These are phyloP conservation scores for Micromys minutus DNA, from an alignment of 2,113 vertebrate genomes.

Conservation along the genomic window DNA sequence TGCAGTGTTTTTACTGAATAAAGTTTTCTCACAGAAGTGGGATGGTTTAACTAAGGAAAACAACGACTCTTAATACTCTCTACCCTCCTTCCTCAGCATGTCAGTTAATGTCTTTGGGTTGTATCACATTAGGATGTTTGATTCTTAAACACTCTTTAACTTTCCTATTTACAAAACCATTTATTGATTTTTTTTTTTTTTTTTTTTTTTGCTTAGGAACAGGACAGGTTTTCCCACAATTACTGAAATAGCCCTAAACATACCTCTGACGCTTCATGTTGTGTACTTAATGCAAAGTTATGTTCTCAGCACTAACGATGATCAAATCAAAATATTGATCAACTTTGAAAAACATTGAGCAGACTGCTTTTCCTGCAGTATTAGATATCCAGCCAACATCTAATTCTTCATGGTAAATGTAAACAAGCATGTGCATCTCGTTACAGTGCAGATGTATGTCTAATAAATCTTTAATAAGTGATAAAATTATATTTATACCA, in stretches of 20 bases:
- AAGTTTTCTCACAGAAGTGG: not conserved
- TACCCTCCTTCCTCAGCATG: not conserved
- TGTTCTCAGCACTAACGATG: not conserved
- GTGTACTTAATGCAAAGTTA: not conserved
- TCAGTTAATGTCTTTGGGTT: too few species aligned
- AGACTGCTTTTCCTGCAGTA: not conserved
- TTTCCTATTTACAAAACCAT: not conserved
- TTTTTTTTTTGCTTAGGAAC: not conserved
- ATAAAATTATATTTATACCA: not conserved
- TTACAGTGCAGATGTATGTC: not conserved
- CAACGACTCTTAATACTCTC: too few species aligned
- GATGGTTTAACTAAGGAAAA: not conserved
- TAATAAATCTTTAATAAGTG: not conserved
- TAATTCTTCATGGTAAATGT: not conserved
- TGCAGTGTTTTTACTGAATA: not conserved
- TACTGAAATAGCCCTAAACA: not conserved
- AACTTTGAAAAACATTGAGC: not conserved
- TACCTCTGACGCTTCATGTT: not conserved
- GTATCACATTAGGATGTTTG: not conserved
- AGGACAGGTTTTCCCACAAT: not conserved
- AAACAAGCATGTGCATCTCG: not conserved
- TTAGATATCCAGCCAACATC: not conserved
- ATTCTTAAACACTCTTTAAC: not conserved
- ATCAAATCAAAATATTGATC: conserved; percentile 31
- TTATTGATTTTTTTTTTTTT: not conserved